These are phyloP conservation scores for Opisthocomus hoazin DNA, from an alignment of 2,113 vertebrate genomes.

Conservation along the genomic window DNA sequence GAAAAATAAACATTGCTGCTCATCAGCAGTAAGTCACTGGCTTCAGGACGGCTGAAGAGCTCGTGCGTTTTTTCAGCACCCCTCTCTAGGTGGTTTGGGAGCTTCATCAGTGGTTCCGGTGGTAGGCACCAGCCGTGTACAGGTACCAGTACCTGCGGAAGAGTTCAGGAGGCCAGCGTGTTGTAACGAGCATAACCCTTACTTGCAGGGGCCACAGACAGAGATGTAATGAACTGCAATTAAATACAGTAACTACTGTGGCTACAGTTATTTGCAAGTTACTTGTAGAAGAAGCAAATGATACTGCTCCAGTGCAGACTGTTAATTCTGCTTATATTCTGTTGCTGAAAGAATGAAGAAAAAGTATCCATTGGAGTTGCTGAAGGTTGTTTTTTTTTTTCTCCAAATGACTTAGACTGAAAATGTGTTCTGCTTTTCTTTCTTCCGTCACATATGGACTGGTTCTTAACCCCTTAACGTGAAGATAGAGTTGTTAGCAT, in stretches of 20 bases:
- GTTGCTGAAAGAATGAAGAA: background rate
- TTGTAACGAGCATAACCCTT: background rate
- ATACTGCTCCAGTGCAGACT: background rate
- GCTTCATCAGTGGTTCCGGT: background rate
- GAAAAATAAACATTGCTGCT: background rate
- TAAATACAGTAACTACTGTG: background rate
- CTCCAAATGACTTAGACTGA: background rate
- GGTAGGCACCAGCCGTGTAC: background rate
- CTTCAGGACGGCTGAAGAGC: background rate
- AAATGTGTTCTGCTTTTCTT: background rate
- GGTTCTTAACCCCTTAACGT: background rate
- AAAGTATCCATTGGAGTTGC: background rate
- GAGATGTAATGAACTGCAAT: background rate
- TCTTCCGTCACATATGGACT: background rate
- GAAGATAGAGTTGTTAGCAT: background rate
- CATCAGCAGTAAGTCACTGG: background rate
- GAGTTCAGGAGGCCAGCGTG: background rate
- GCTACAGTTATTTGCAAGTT: background rate
- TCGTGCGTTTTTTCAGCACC: fast-evolving
- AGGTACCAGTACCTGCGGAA: background rate
- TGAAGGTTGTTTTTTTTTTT: background rate
- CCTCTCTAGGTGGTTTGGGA: background rate
- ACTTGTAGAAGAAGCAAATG: background rate
- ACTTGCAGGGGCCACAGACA: background rate
- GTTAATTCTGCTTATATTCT: background rate